Conservation (phyloP, 2,888 invertebrate species). For the Pherbina coryleti region DNA sequence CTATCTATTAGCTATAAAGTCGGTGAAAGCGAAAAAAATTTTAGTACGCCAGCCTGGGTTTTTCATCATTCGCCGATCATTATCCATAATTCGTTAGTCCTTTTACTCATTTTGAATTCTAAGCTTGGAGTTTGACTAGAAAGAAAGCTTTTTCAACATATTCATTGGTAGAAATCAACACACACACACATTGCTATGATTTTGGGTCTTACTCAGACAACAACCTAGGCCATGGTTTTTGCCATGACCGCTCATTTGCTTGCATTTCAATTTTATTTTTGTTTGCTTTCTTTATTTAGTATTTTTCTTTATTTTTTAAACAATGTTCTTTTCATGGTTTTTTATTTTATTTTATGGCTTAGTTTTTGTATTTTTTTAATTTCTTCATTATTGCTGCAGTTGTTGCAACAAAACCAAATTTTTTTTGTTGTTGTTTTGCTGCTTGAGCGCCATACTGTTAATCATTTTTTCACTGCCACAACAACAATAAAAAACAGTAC, state of each 20-base stretch:
- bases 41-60: no score
- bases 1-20: no score
- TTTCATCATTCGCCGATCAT: no score
- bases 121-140: no score
- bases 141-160: no score
- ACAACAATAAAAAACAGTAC: neutral
- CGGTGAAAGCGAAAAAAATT: no score
- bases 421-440: neutral
- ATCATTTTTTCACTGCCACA: conserved; percentile 9
- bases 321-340: no score
- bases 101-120: neutral
- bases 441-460: conserved; percentile 7
- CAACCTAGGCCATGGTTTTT: neutral
- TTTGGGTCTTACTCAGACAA: no score
- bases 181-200: no score
- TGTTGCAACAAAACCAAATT: neutral
- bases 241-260: neutral
- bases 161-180: no score
- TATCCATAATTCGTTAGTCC: no score
- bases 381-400: neutral
- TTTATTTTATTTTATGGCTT: neutral
- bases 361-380: neutral
- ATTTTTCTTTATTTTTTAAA: neutral
- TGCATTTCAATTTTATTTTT: neutral
- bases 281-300: neutral